phyloP scores from a whole-genome alignment of 2,113 vertebrate species.

The Pan troglodytes region DNA sequence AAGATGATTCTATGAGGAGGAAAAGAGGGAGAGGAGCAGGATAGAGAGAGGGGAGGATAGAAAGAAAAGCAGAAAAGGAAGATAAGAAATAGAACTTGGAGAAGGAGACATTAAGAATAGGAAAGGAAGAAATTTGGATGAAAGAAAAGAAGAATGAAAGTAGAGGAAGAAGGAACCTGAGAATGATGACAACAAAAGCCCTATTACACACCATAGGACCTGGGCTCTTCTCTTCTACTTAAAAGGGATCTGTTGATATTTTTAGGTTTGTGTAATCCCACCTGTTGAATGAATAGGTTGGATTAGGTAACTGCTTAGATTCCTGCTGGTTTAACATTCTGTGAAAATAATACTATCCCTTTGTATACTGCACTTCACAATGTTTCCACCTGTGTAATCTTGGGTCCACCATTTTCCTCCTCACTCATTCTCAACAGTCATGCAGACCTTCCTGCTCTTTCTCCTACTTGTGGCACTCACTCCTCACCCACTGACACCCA shows the following conservation, averaged over 20 bases:
- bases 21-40: background rate
- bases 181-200: background rate
- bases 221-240: background rate
- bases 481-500: background rate
- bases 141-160: background rate
- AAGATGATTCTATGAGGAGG: background rate
- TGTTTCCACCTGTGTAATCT: background rate
- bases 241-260: background rate
- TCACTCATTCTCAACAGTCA: background rate
- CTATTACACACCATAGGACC: fast-evolving
- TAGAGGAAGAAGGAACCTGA: background rate
- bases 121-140: background rate
- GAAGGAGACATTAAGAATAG: background rate
- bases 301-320: background rate
- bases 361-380: background rate
- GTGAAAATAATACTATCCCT: background rate
- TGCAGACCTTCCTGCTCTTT: background rate
- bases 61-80: background rate
- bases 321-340: background rate
- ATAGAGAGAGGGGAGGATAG: background rate
- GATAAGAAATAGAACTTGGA: background rate
- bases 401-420: too few relatives aligned
- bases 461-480: background rate
- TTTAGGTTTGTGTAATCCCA: background rate
- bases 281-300: background rate